Percentiles rank a stretch among this genome's conserved stretches.
phyloP scores from a whole-genome alignment of 2,113 vertebrate species.

The Neogobius melanostomus region DNA sequence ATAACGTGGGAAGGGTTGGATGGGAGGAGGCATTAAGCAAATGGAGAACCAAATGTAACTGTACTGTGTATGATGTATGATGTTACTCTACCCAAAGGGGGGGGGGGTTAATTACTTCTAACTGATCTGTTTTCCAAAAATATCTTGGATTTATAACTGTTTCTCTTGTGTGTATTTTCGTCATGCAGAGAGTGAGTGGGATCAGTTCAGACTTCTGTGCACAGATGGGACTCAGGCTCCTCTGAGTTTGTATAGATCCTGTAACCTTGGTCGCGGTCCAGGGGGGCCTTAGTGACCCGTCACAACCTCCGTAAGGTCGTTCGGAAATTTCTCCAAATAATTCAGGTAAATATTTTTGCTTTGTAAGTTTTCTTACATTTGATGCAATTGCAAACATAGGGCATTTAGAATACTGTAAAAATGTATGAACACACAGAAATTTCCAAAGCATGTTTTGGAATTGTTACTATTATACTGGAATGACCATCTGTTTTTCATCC shows the following conservation, averaged over 20 bases:
- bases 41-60: too few relatives aligned
- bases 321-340: conserved; percentile 78
- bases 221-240: conserved; percentile 81
- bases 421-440: too few relatives aligned
- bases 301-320: conserved; percentile 79
- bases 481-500: not conserved
- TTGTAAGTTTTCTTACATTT: not conserved
- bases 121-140: too few relatives aligned
- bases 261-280: conserved; percentile 85
- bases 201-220: conserved; percentile 81
- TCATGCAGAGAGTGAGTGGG: conserved; percentile 72
- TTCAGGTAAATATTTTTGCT: conserved; percentile 71
- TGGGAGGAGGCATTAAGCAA: too few relatives aligned
- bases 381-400: not conserved
- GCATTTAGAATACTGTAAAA: too few relatives aligned
- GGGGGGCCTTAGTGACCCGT: conserved; percentile 79
- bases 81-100: too few relatives aligned
- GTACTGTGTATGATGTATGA: too few relatives aligned
- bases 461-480: not conserved
- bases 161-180: not conserved
- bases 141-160: not conserved
- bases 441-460: too few relatives aligned
- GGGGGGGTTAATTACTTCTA: too few relatives aligned
- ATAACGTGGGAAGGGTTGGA: too few relatives aligned
- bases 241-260: conserved; percentile 75